These are phyloP conservation scores for Crotalus horridus DNA, from an alignment of 2,113 vertebrate genomes.

Conservation along the genomic window DNA sequence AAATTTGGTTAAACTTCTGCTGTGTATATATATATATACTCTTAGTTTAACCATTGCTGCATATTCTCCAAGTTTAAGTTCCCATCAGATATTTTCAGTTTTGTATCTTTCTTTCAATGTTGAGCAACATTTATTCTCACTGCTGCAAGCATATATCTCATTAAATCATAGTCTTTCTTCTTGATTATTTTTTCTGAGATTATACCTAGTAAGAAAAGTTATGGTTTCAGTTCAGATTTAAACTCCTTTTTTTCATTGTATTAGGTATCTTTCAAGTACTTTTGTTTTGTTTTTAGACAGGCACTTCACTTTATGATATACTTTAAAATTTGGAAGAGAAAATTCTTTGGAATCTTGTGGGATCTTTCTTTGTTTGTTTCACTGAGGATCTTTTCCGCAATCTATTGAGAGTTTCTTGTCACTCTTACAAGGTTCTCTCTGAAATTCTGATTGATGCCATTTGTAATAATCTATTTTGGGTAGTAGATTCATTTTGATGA, in stretches of 20 bases:
- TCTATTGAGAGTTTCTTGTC: background rate
- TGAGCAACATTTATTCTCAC: background rate
- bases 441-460: background rate
- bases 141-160: background rate
- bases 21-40: background rate
- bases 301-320: background rate
- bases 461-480: background rate
- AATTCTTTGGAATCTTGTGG: background rate
- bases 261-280: background rate
- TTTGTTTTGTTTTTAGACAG: background rate
- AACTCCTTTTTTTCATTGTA: background rate
- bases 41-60: background rate
- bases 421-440: background rate
- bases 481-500: background rate
- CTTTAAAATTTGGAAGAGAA: background rate
- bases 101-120: background rate
- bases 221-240: background rate
- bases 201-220: background rate
- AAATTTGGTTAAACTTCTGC: background rate
- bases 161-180: background rate
- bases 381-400: background rate
- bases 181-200: background rate
- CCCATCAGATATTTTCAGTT: background rate
- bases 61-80: background rate
- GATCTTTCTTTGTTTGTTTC: background rate